A percentile compares a stretch with the other conserved stretches of the same genome.
Conservation (phyloP, 1,140 invertebrate genomes). For the Papilio polytes region DNA sequence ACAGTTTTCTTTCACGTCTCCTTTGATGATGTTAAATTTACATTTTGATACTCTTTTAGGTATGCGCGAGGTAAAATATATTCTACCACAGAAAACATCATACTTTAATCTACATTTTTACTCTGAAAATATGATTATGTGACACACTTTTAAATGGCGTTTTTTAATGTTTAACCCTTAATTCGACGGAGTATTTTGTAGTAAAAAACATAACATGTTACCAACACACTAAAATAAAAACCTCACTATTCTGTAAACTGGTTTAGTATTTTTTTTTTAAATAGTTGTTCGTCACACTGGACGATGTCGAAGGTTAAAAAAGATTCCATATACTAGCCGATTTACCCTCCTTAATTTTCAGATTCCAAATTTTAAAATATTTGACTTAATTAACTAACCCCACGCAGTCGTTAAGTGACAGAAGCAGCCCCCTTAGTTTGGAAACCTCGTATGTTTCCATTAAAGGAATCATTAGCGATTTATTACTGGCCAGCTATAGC, state of each 20-base stretch:
- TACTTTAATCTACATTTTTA: not conserved
- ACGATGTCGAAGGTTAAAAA: not conserved
- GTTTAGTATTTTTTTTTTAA: too few species aligned
- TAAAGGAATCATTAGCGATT: too few species aligned
- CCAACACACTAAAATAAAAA: too few species aligned
- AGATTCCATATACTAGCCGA: not conserved
- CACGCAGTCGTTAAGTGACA: not conserved
- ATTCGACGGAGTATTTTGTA: too few species aligned
- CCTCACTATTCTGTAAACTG: too few species aligned
- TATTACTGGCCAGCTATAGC: too few species aligned
- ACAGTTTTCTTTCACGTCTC: conserved; percentile 25
- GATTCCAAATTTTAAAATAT: not conserved
- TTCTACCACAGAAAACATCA: not conserved
- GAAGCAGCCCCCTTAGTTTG: too few species aligned
- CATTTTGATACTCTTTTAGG: conserved; percentile 29
- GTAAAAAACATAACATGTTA: too few species aligned
- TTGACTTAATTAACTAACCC: not conserved
- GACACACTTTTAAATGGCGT: not conserved
- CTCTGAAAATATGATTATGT: not conserved
- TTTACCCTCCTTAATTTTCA: not conserved
- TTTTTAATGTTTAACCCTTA: too few species aligned
- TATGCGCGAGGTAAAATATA: not conserved
- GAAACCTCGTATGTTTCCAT: too few species aligned
- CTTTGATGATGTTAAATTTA: conserved; percentile 27
- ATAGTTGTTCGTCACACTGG: too few species aligned